A percentile compares a stretch with the other conserved stretches of the same genome.
These are phyloP conservation scores for Zaprionus davidi DNA, from an alignment of 1,140 invertebrate species.

Conservation along the genomic window DNA sequence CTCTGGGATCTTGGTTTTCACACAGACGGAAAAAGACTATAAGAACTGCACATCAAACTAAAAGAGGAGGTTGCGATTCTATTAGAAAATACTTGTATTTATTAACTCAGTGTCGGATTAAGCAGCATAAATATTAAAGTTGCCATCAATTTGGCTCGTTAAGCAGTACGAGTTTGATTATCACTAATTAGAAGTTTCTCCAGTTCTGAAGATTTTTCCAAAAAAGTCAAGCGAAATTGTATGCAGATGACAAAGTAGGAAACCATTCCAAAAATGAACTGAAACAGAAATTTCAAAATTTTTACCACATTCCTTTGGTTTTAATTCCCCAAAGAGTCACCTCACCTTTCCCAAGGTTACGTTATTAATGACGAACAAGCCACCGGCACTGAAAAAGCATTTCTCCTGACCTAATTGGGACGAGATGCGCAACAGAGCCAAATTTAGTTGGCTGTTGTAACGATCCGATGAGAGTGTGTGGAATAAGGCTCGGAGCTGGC, in stretches of 20 bases:
- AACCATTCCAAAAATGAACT: conserved; percentile 62
- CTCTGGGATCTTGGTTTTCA: too few species aligned
- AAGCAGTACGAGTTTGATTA: neutral
- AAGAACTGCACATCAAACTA: too few species aligned
- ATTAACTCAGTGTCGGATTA: neutral
- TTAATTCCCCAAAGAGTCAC: neutral
- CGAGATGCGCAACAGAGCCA: conserved; percentile 29
- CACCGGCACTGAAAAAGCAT: conserved; percentile 56
- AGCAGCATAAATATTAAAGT: too few species aligned
- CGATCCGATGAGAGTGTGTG: conserved; percentile 45
- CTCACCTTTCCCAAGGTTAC: conserved; percentile 34
- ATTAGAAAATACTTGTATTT: too few species aligned
- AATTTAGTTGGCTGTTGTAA: conserved; percentile 41
- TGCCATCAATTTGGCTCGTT: too few species aligned
- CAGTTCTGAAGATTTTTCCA: neutral
- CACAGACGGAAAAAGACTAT: too few species aligned
- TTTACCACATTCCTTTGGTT: too few species aligned
- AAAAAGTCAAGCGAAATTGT: conserved; percentile 54
- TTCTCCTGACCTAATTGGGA: conserved; percentile 57
- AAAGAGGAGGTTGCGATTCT: too few species aligned
- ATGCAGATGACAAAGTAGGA: conserved; percentile 64
- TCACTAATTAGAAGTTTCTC: neutral
- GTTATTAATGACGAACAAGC: conserved; percentile 51
- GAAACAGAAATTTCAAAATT: neutral
- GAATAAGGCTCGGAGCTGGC: conserved; percentile 38